phyloP scores from a whole-genome alignment of 2,797 vertebrate genomes.

The Varecia variegata region DNA sequence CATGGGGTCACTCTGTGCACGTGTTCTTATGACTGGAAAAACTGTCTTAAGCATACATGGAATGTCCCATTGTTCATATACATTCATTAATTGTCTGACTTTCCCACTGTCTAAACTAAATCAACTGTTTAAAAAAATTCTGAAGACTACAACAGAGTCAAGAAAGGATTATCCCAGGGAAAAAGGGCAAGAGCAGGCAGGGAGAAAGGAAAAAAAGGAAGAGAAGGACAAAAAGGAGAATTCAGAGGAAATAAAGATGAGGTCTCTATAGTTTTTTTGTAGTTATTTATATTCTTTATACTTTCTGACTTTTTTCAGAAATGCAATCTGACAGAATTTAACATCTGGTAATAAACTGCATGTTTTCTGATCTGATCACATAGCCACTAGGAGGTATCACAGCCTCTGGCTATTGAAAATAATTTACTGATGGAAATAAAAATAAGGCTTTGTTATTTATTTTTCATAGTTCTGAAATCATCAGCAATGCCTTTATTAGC shows the following conservation, averaged over 20 bases:
- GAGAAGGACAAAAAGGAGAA: not conserved
- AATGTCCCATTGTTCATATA: not conserved
- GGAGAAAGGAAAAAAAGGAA: not conserved
- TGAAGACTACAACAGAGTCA: not conserved
- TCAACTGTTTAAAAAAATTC: not conserved
- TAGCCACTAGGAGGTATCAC: not conserved
- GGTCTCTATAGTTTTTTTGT: not conserved
- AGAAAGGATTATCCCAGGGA: not conserved
- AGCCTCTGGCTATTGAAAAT: constrained; percentile 30
- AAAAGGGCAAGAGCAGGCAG: not conserved
- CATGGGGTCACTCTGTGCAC: not conserved
- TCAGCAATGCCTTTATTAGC: not conserved
- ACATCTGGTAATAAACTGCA: constrained; percentile 51
- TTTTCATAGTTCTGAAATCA: constrained; percentile 43
- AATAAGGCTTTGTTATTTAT: constrained; percentile 17
- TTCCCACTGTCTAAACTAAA: not conserved
- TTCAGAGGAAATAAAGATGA: not conserved
- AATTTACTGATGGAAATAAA: constrained; percentile 52
- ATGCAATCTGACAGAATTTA: constrained; percentile 10
- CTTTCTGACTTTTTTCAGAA: constrained; percentile 26
- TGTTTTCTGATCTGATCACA: constrained; percentile 14
- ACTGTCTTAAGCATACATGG: not conserved
- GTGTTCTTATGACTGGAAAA: not conserved
- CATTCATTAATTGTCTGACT: not conserved
- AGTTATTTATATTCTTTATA: not conserved